Evolutionary conservation across 2,113 vertebrate genomes (phyloP), one percentile per base, ranked within the genome.

Genomic region (Dromaius novaehollandiae): DNA sequence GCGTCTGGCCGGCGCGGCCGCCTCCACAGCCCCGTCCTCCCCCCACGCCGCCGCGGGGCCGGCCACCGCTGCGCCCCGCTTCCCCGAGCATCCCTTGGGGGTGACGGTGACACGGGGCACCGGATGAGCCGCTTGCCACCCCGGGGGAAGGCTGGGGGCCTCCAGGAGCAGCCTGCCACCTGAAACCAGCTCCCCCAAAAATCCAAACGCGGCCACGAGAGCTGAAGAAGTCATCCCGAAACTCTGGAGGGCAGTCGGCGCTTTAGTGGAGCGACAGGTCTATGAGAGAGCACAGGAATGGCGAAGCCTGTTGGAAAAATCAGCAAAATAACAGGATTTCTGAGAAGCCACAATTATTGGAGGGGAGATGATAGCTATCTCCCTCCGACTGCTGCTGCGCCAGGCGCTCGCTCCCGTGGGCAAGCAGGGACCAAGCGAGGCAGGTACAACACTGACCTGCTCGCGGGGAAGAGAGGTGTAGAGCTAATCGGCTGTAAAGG

Each of bases 251-350:
- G 71, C 82, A 78, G 50, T 19, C 46, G 40, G 22, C 3, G 40
- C 26, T 26, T 58, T 48, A 46, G 9, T 64, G 60, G 83, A 86
- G 92, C 42, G 40, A 69, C 40, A 13, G 70, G 55, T 18, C 38
- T 38, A 38, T 38, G 38, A 38, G 38, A 38, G 38, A 6, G 8
- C 38, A 38, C 38, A 38, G 38, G 38, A 38, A 38, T 8, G 38
- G 38, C 38, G 8, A 38, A 38, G 38, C 8, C 38, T 38, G 6
- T 8, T 38, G 38, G 38, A 38, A 38, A 24, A 79, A 93, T 26
- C 68, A 76, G 34, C 86, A 34, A 83, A 95, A 91, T 7, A 74
- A 75, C 25, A 71, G 75, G 63, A 95, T 71, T 96, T 94, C 82
- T 30, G 50, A 75, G 89, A 89, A 94, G 85, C 71, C 82, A n/a